A percentile compares a stretch with the other conserved stretches of the same genome.
These are phyloP conservation scores for Megastigmus dorsalis DNA, from an alignment of 2,888 invertebrate species.

Conservation along the genomic window DNA sequence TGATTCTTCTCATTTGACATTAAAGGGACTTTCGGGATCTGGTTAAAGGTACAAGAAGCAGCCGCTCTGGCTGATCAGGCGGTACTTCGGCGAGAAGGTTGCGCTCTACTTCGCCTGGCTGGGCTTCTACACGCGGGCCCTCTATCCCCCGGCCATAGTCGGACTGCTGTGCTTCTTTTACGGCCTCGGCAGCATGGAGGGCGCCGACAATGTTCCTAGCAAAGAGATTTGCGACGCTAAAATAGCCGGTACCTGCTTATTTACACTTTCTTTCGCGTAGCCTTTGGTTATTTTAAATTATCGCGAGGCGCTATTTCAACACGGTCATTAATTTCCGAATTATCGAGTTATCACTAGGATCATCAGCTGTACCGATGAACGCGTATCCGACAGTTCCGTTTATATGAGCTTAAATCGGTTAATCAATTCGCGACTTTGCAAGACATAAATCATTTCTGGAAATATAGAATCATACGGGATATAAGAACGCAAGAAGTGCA, in stretches of 20 bases:
- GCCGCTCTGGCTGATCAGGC: constrained; percentile 89
- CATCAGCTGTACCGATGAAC: too few relatives aligned
- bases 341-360: too few relatives aligned
- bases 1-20: too few relatives aligned
- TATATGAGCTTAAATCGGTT: too few relatives aligned
- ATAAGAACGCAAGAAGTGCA: too few relatives aligned
- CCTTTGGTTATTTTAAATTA: neutral
- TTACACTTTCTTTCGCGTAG: neutral
- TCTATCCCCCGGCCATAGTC: constrained; percentile 90
- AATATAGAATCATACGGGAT: too few relatives aligned
- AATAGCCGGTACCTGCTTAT: constrained; percentile 59
- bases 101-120: constrained; percentile 95
- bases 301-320: neutral
- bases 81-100: constrained; percentile 95
- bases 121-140: constrained; percentile 93
- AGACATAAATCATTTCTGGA: too few relatives aligned
- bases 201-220: constrained; percentile 87
- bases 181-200: constrained; percentile 87
- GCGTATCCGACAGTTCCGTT: too few relatives aligned
- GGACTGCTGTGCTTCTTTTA: constrained; percentile 92
- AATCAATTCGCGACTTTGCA: too few relatives aligned
- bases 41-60: constrained; percentile 88
- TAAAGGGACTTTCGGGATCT: too few relatives aligned
- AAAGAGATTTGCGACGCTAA: constrained; percentile 71
- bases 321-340: constrained; percentile 25